Conservation (phyloP, 30 jellyfish, hydroid and myxozoan species). For the Pelagia noctiluca region DNA sequence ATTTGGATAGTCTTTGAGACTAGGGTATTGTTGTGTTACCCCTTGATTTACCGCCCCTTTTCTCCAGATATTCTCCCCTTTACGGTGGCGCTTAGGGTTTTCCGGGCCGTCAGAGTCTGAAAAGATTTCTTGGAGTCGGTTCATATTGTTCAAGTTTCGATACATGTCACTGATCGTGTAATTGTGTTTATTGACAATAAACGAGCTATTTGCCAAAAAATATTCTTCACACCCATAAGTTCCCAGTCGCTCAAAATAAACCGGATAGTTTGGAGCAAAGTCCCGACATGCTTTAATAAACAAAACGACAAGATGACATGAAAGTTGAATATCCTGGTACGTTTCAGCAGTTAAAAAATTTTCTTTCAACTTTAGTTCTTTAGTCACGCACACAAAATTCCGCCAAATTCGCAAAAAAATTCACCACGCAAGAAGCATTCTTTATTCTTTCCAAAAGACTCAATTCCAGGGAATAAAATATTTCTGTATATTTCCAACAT, state of each 20-base stretch:
- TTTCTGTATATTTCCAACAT: constrained; percentile 7
- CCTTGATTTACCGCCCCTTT: constrained; percentile 12
- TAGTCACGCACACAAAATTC: constrained; percentile 43
- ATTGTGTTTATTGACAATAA: constrained; percentile 31
- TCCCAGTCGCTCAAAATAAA: constrained; percentile 38
- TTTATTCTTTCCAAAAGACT: too few species aligned
- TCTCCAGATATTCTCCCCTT: constrained; percentile 33
- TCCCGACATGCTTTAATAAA: constrained; percentile 35
- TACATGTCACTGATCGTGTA: constrained; percentile 24
- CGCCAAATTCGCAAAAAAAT: constrained; percentile 40
- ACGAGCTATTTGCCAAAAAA: constrained; percentile 28
- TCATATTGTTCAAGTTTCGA: constrained; percentile 38
- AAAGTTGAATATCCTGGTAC: constrained; percentile 5
- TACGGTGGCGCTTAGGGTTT: constrained; percentile 29
- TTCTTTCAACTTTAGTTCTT: neutral
- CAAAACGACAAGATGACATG: constrained; percentile 33
- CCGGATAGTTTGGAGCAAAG: constrained; percentile 38
- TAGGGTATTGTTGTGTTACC: constrained; percentile 17
- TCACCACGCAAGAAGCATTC: too few species aligned
- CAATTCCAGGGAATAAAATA: too few species aligned
- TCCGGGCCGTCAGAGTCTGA: constrained; percentile 46
- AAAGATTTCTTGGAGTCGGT: constrained; percentile 36
- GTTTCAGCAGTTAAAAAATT: neutral
- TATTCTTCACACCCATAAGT: constrained; percentile 37
- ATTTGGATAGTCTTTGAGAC: constrained; percentile 34